Evolutionary conservation across 2,113 vertebrate genomes (phyloP), one percentile per base, ranked within the genome.

Genomic region (Numida meleagris): DNA sequence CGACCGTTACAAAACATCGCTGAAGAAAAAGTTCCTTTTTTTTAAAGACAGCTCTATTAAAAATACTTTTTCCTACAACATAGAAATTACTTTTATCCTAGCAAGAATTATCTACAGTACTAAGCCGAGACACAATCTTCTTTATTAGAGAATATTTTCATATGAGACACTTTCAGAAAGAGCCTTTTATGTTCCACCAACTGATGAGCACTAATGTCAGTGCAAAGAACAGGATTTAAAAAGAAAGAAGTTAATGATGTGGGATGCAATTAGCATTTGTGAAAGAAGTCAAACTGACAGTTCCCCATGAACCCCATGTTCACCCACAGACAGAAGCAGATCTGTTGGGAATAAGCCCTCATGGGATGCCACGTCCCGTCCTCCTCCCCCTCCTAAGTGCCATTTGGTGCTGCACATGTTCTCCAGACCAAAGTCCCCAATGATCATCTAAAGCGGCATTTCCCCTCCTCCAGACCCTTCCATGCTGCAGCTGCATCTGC

Each of bases 131-230:
- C 88, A 82, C 1, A 1, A 65, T 84, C 74, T 70, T 63, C 65
- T 59, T 88, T 91, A 80, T 68, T 83, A 93, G 31, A 84, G 59
- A 87, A 46, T 55, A 71, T 51, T 94, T 81, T 84, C 80, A 62
- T 61, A 51, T 46, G 14, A 94, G n/a, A 55, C 50, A 42, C n/a
- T 87, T 83, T 68, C 55, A 87, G 40, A 93, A 77, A 79, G 43
- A 89, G 15, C 43, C 29, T 93, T 89, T 93, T 57, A 73, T 94
- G 86, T 87, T 96, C 74, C 31, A 70, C 29, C 43, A 87, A 66
- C 29, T 84, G 78, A 91, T 66, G 36, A 94, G 65, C 42, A 23
- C 23, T 91, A 87, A 84, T 77, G 48, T 74, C 85, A 74, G 55
- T 78, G 65, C 42, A 78, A 86, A 84, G 88, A 94, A 81, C 31